phyloP scores from a whole-genome alignment of 2,113 vertebrate genomes.

The Hyperoodon ampullatus region DNA sequence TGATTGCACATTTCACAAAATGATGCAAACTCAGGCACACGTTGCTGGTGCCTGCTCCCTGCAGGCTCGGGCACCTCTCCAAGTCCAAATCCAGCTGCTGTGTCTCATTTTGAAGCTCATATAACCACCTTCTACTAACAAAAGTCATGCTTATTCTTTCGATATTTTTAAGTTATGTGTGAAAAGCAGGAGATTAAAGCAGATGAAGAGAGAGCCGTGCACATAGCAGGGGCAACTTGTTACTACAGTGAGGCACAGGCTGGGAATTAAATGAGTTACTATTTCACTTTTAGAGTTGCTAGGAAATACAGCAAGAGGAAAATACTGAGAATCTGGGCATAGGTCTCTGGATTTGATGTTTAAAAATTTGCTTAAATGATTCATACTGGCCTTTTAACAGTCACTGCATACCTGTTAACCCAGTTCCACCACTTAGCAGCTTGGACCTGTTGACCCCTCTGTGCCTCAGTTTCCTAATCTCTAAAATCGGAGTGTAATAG shows the following conservation, averaged over 20 bases:
- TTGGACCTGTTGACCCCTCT: neutral
- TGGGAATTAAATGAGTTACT: neutral
- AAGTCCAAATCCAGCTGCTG: neutral
- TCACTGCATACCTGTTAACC: neutral
- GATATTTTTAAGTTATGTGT: neutral
- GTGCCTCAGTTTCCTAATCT: neutral
- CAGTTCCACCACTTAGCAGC: neutral
- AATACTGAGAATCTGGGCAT: neutral
- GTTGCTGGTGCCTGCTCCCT: neutral
- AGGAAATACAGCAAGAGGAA: neutral
- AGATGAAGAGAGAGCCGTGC: neutral
- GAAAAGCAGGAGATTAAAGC: neutral
- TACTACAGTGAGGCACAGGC: rapidly evolving
- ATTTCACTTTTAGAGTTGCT: neutral
- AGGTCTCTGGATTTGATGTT: neutral
- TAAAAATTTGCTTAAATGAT: neutral
- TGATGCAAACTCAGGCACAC: neutral
- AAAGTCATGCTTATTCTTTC: neutral
- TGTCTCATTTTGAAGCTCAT: neutral
- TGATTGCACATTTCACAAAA: neutral
- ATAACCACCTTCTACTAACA: neutral
- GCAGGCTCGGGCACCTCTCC: neutral
- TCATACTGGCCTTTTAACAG: neutral
- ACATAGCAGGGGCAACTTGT: no score
- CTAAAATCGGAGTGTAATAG: neutral